Evolutionary conservation across 2,113 vertebrate genomes (phyloP).

Genomic region (Mastomys coucha): DNA sequence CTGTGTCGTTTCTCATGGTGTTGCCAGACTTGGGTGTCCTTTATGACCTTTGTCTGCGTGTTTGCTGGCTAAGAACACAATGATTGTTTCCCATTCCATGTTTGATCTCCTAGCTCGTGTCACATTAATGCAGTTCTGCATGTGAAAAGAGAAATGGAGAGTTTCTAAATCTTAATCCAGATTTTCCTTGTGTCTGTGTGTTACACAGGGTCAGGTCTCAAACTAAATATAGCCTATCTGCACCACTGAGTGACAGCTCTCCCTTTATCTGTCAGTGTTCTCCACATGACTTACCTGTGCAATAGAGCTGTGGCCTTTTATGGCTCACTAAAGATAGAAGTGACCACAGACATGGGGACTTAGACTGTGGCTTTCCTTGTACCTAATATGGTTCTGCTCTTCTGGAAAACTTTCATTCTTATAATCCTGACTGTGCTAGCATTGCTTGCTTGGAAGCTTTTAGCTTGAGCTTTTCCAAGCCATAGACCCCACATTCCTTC

Average conservation of each 20-base stretch:
- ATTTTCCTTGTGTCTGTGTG: not conserved
- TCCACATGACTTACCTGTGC: not conserved
- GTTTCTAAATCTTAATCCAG: slow-evolving; percentile 4
- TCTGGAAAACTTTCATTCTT: slow-evolving; percentile 51
- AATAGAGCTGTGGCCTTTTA: not conserved
- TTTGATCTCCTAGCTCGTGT: not conserved
- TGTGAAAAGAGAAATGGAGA: not conserved
- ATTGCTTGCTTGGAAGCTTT: slow-evolving; percentile 39
- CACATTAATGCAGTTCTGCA: not conserved
- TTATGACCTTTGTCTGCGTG: not conserved
- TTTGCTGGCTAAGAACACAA: not conserved
- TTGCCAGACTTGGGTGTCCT: fast-evolving
- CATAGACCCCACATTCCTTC: not conserved
- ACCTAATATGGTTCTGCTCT: not conserved
- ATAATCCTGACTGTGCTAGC: slow-evolving; percentile 1
- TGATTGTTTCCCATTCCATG: not conserved
- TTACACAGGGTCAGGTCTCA: not conserved
- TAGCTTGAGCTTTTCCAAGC: slow-evolving; percentile 45
- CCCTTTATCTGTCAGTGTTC: not conserved
- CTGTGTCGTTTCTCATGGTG: fast-evolving
- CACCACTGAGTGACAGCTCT: not conserved
- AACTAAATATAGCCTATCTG: not conserved
- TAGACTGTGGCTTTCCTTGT: not conserved
- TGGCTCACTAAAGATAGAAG: not conserved
- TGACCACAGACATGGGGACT: not conserved